These are phyloP conservation scores for Zoanthus solanderi DNA, from an alignment of 92 coral and sea anemone genomes.

Conservation along the genomic window DNA sequence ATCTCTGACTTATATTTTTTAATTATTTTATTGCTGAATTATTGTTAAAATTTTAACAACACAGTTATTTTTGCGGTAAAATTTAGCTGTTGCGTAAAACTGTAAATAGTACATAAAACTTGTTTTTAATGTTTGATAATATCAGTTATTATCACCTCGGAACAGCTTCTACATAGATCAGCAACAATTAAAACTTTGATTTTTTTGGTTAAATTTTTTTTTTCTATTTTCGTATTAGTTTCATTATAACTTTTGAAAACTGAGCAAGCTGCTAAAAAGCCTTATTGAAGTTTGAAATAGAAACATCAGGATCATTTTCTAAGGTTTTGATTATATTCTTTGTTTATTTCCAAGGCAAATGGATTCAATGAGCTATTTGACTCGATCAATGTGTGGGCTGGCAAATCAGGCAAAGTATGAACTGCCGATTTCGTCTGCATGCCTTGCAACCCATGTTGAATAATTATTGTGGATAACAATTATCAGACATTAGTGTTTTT, in stretches of 20 bases:
- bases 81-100: too few species aligned
- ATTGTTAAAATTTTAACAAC: neutral
- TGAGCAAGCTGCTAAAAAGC: neutral
- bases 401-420: constrained; percentile 74
- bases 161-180: too few species aligned
- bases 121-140: too few species aligned
- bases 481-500: constrained; percentile 6
- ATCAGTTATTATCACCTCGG: too few species aligned
- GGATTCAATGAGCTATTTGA: constrained; percentile 78
- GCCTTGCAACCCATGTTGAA: constrained; percentile 11
- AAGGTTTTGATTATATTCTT: constrained; percentile 31
- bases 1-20: neutral
- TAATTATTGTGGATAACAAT: neutral
- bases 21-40: neutral
- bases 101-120: too few species aligned
- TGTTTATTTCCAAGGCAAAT: constrained; percentile 65
- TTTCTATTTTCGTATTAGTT: too few species aligned
- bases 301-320: neutral
- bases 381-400: constrained; percentile 78
- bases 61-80: neutral
- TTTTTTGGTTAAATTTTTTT: too few species aligned
- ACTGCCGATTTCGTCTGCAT: constrained; percentile 51
- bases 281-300: neutral
- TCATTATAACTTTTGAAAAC: too few species aligned
- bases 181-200: too few species aligned